Percentiles rank a stretch among this genome's conserved stretches.
These are phyloP conservation scores for Nebria ingens DNA, from an alignment of 1,140 invertebrate genomes.

Conservation along the genomic window DNA sequence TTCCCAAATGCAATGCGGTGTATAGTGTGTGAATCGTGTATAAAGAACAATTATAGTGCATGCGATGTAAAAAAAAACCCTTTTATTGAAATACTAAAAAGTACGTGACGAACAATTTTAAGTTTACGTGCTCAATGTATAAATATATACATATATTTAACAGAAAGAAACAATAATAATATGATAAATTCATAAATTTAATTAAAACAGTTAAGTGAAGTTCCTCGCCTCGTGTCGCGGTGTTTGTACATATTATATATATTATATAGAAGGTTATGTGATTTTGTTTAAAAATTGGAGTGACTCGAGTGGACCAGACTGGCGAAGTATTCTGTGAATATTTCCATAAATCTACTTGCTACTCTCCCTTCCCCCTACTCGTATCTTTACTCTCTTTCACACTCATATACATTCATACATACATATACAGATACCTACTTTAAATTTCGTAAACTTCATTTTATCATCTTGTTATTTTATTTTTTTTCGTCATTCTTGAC, in stretches of 20 bases:
- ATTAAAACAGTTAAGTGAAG: neutral
- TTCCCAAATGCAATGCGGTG: no score
- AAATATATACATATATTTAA: no score
- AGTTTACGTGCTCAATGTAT: no score
- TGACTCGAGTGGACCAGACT: constrained; percentile 3
- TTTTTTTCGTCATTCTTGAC: no score
- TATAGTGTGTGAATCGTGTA: no score
- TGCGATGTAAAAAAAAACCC: no score
- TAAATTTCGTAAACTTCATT: neutral
- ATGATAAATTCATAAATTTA: no score
- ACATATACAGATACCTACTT: neutral
- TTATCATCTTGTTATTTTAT: no score
- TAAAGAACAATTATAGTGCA: no score
- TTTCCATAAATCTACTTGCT: neutral
- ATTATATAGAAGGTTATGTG: neutral
- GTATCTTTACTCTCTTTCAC: neutral
- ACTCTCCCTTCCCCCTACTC: neutral
- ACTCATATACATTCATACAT: neutral
- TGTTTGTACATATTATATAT: neutral
- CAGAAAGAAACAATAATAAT: neutral
- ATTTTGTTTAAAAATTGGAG: neutral
- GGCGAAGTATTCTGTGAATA: constrained; percentile 6
- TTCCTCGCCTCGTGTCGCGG: constrained; percentile 3
- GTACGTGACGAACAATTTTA: no score
- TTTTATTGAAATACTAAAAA: no score